A percentile compares a stretch with the other conserved stretches of the same genome.
phyloP scores from a whole-genome alignment of 1,140 invertebrate species.

The Leptoteleia sp. region DNA sequence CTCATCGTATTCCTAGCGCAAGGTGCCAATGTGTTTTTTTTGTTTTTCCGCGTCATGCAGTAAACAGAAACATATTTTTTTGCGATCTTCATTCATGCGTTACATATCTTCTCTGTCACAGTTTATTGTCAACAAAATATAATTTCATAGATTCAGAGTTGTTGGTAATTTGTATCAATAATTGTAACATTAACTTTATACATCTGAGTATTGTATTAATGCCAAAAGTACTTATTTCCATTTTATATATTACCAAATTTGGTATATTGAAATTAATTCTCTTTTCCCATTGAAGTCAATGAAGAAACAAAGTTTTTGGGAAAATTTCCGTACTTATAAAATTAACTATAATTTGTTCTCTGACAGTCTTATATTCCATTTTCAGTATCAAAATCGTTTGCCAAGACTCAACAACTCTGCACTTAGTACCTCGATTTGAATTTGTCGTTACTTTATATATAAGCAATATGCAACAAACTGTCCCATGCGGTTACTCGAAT shows the following conservation, averaged over 20 bases:
- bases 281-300: too few species aligned
- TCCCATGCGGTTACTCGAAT: slow-evolving; percentile 76
- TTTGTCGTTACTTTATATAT: slow-evolving; percentile 23
- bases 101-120: slow-evolving; percentile 17
- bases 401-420: neutral
- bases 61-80: slow-evolving; percentile 67
- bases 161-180: too few species aligned
- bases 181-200: too few species aligned
- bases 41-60: slow-evolving; percentile 63
- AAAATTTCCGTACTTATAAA: too few species aligned
- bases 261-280: too few species aligned
- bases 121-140: slow-evolving; percentile 9
- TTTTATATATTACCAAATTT: too few species aligned
- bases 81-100: slow-evolving; percentile 55
- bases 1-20: slow-evolving; percentile 76
- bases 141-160: slow-evolving; percentile 7
- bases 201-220: too few species aligned
- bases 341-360: too few species aligned
- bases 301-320: too few species aligned
- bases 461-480: slow-evolving; percentile 60
- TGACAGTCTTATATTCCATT: too few species aligned
- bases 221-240: too few species aligned
- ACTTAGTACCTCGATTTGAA: neutral
- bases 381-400: too few species aligned
- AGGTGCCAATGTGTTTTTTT: slow-evolving; percentile 51